These are phyloP conservation scores for Eolophus roseicapilla DNA, from an alignment of 2,113 vertebrate species.

Conservation along the genomic window DNA sequence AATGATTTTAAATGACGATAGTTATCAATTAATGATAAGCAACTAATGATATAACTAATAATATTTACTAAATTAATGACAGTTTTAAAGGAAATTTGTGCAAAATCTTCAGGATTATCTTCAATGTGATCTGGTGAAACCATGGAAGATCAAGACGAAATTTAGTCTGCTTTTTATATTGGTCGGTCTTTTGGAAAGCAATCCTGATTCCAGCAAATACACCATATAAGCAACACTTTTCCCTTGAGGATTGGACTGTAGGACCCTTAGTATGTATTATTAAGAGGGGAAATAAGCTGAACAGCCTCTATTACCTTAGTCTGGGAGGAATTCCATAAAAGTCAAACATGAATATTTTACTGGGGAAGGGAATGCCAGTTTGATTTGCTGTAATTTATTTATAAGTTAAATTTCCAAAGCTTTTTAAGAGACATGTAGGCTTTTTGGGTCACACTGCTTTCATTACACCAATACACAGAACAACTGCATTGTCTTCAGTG, in stretches of 20 bases:
- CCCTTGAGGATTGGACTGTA: not conserved
- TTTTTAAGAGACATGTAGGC: not conserved
- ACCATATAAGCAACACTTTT: not conserved
- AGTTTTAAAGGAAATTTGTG: not conserved
- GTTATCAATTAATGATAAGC: not conserved
- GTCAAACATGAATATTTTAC: conserved; percentile 60
- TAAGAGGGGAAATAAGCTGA: conserved; percentile 8
- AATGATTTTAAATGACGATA: not conserved
- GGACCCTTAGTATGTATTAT: conserved; percentile 19
- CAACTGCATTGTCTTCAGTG: not conserved
- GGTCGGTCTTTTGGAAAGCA: not conserved
- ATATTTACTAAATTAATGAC: not conserved
- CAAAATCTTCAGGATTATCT: not conserved
- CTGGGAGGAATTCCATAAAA: conserved; percentile 46
- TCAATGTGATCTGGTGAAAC: not conserved
- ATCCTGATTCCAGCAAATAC: not conserved
- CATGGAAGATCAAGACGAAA: not conserved
- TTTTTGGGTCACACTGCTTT: conserved; percentile 37
- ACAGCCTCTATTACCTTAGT: conserved; percentile 1
- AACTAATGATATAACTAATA: not conserved
- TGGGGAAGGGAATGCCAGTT: not conserved
- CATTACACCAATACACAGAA: not conserved
- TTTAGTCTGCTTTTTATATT: not conserved
- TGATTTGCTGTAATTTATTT: conserved; percentile 42
- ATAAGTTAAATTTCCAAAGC: conserved; percentile 41